Evolutionary conservation across 2,113 vertebrate species (phyloP).

Genomic region (Corynorhinus townsendii): DNA sequence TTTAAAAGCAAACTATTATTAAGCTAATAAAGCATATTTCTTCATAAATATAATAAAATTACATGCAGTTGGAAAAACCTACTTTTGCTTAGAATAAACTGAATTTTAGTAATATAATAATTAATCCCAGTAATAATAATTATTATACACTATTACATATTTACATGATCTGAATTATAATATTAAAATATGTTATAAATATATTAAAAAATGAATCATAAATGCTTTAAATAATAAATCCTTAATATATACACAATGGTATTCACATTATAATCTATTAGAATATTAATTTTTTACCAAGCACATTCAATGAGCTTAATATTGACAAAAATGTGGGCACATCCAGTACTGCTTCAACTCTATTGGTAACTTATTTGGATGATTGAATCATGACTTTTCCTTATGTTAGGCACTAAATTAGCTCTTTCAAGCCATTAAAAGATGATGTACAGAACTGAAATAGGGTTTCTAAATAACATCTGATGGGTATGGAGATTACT

Average conservation of each 20-base stretch:
- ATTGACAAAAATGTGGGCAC: background rate
- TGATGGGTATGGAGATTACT: background rate
- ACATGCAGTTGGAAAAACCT: background rate
- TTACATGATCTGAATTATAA: conserved; percentile 6
- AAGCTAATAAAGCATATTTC: background rate
- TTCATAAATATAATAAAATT: conserved; percentile 53
- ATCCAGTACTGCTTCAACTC: background rate
- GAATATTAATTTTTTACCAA: background rate
- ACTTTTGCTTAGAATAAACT: background rate
- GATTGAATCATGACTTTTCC: background rate
- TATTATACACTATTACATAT: background rate
- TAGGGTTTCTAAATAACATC: background rate
- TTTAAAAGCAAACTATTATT: conserved; percentile 17
- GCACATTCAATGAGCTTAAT: background rate
- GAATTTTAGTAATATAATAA: conserved; percentile 12
- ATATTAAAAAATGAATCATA: conserved; percentile 28
- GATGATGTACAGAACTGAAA: background rate
- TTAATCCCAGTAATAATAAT: conserved; percentile 15
- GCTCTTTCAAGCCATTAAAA: background rate
- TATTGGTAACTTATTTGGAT: conserved; percentile 17
- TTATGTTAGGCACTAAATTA: conserved; percentile 6
- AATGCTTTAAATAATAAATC: conserved; percentile 47
- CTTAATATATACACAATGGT: background rate
- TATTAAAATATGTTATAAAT: conserved; percentile 21
- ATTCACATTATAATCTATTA: background rate